A percentile compares a stretch with the other conserved stretches of the same genome.
These are phyloP conservation scores for Dryococelus australis DNA, from an alignment of 2,888 invertebrate genomes.

Conservation along the genomic window DNA sequence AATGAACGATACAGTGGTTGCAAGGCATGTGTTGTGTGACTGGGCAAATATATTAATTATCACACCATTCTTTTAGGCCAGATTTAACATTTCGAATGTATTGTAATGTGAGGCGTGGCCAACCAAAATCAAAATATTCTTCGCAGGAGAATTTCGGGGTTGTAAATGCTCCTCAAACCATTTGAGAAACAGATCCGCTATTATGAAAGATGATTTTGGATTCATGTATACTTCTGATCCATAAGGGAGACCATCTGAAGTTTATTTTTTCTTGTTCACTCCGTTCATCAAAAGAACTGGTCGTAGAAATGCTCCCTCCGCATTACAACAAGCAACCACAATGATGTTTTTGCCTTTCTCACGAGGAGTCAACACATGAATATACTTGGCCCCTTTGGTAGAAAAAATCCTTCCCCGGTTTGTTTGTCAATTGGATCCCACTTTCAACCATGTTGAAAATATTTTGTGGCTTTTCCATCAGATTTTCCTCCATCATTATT, in stretches of 20 bases:
- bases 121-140: neutral
- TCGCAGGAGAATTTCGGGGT: conserved; percentile 4
- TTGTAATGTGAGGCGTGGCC: neutral
- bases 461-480: conserved; percentile 20
- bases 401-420: neutral
- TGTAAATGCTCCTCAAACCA: conserved; percentile 40
- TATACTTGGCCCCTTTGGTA: conserved; percentile 8
- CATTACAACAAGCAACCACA: conserved; percentile 43
- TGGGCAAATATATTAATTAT: neutral
- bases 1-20: neutral
- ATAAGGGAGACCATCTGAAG: conserved; percentile 41
- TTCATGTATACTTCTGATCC: conserved; percentile 43
- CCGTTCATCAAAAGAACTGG: conserved; percentile 45
- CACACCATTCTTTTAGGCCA: neutral
- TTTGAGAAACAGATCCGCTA: conserved; percentile 38
- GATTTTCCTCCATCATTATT: neutral
- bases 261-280: conserved; percentile 43
- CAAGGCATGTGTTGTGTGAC: neutral
- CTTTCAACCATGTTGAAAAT: conserved; percentile 21
- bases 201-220: conserved; percentile 44
- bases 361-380: conserved; percentile 22
- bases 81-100: neutral
- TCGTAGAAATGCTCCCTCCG: conserved; percentile 41
- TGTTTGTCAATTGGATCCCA: conserved; percentile 22
- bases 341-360: conserved; percentile 40